A percentile compares a stretch with the other conserved stretches of the same genome.
phyloP scores from a whole-genome alignment of 2,113 vertebrate species.

The Thalassoma bifasciatum region DNA sequence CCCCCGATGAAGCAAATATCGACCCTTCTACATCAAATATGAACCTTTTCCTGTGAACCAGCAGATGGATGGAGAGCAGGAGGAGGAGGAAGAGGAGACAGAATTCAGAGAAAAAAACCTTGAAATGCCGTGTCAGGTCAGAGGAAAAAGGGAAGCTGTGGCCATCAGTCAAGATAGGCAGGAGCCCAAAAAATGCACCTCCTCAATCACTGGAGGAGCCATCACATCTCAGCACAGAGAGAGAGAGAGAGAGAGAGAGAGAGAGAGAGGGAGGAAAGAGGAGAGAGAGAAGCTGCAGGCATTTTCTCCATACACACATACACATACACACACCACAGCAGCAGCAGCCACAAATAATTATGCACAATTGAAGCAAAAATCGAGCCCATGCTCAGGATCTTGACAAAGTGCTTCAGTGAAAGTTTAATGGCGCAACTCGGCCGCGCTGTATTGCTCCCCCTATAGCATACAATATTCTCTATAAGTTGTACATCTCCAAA shows the following conservation, averaged over 20 bases:
- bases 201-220: slow-evolving; percentile 41
- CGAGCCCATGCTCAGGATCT: slow-evolving; percentile 58
- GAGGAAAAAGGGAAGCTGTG: background rate
- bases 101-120: slow-evolving; percentile 15
- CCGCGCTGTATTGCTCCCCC: slow-evolving; percentile 68
- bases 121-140: slow-evolving; percentile 12
- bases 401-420: slow-evolving; percentile 81
- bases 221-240: slow-evolving; percentile 32
- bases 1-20: background rate
- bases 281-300: slow-evolving; percentile 21
- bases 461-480: slow-evolving; percentile 73
- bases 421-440: slow-evolving; percentile 75
- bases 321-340: slow-evolving; percentile 5
- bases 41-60: background rate
- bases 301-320: slow-evolving; percentile 32
- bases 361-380: slow-evolving; percentile 51
- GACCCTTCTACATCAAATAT: slow-evolving; percentile 2
- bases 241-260: slow-evolving; percentile 2
- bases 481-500: slow-evolving; percentile 72
- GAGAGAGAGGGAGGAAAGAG: background rate
- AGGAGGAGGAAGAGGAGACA: background rate
- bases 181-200: slow-evolving; percentile 3
- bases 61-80: background rate
- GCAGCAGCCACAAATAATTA: slow-evolving; percentile 51
- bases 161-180: slow-evolving; percentile 28